Percentiles rank a stretch among this genome's conserved stretches.
Conservation (phyloP, 2,888 invertebrate genomes). For the Drosophila kanekoi region DNA sequence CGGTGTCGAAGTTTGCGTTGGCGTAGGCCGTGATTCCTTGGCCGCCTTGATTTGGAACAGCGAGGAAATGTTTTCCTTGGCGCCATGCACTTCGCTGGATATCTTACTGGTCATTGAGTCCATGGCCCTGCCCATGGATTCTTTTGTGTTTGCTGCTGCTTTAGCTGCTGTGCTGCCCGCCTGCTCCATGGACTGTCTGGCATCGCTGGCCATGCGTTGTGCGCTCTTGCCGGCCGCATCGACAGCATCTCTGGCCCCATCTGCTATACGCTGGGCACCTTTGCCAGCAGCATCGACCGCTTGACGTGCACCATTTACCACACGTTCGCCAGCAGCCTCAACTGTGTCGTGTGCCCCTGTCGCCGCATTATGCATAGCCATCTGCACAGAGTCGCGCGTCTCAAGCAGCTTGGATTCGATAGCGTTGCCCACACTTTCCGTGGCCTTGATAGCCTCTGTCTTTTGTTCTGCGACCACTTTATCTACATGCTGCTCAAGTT, state of each 20-base stretch:
- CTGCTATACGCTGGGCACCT: slow-evolving; percentile 62
- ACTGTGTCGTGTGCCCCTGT: slow-evolving; percentile 55
- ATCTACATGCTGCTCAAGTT: slow-evolving; percentile 58
- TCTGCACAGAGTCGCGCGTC: slow-evolving; percentile 57
- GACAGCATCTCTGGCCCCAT: slow-evolving; percentile 66
- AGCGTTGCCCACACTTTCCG: slow-evolving; percentile 29
- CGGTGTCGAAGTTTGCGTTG: slow-evolving; percentile 52
- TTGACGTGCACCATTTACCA: slow-evolving; percentile 58
- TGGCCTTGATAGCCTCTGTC: slow-evolving; percentile 34
- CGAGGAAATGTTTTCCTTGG: slow-evolving; percentile 77
- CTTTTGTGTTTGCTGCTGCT: slow-evolving; percentile 62
- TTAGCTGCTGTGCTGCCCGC: slow-evolving; percentile 71
- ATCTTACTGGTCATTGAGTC: slow-evolving; percentile 73
- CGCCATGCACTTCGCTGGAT: slow-evolving; percentile 73
- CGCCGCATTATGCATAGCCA: slow-evolving; percentile 59
- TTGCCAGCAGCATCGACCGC: slow-evolving; percentile 68
- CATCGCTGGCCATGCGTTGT: slow-evolving; percentile 64
- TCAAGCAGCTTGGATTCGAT: slow-evolving; percentile 52
- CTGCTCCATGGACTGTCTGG: slow-evolving; percentile 67
- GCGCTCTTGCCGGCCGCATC: slow-evolving; percentile 66
- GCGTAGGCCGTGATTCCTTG: slow-evolving; percentile 49
- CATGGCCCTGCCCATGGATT: slow-evolving; percentile 71
- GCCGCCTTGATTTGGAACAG: slow-evolving; percentile 78
- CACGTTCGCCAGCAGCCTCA: slow-evolving; percentile 50
- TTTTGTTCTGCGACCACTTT: slow-evolving; percentile 50